phyloP scores from a whole-genome alignment of 2,888 invertebrate species.

The Agonopterix arenella region DNA sequence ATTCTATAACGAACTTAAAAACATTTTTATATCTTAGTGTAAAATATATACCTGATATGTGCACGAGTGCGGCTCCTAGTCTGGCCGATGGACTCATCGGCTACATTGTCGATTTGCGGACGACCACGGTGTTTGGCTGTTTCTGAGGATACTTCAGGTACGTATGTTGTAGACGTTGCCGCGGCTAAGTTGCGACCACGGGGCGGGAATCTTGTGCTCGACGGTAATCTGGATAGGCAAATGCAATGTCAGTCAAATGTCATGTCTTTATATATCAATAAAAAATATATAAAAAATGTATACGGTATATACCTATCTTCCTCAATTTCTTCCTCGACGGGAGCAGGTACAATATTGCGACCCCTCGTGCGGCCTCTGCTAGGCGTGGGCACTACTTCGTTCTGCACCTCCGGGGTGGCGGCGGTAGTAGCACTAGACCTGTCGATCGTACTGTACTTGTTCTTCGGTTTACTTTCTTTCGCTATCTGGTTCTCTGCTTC shows the following conservation, averaged over 20 bases:
- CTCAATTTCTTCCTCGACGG: constrained; percentile 70
- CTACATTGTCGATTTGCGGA: constrained; percentile 58
- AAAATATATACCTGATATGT: constrained; percentile 73
- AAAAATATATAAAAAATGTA: constrained; percentile 1
- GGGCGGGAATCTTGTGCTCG: constrained; percentile 91
- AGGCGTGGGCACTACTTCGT: constrained; percentile 78
- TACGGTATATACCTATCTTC: constrained; percentile 61
- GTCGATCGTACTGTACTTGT: constrained; percentile 75
- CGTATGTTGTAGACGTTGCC: constrained; percentile 67
- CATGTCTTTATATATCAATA: background rate
- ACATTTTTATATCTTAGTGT: background rate
- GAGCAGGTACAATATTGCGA: constrained; percentile 60
- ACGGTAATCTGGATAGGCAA: constrained; percentile 76
- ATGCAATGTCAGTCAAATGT: background rate
- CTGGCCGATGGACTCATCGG: constrained; percentile 67
- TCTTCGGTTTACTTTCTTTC: constrained; percentile 65
- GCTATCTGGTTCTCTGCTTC: constrained; percentile 60
- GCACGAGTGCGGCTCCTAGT: constrained; percentile 76
- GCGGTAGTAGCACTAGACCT: constrained; percentile 52
- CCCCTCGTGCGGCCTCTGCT: constrained; percentile 66
- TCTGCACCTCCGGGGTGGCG: constrained; percentile 78
- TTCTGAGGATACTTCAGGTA: constrained; percentile 64
- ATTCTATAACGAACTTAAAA: background rate
- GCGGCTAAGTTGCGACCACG: constrained; percentile 74
- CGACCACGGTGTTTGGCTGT: constrained; percentile 57